A percentile compares a stretch with the other conserved stretches of the same genome.
These are phyloP conservation scores for Deilephila elpenor DNA, from an alignment of 2,888 invertebrate species.

Conservation along the genomic window DNA sequence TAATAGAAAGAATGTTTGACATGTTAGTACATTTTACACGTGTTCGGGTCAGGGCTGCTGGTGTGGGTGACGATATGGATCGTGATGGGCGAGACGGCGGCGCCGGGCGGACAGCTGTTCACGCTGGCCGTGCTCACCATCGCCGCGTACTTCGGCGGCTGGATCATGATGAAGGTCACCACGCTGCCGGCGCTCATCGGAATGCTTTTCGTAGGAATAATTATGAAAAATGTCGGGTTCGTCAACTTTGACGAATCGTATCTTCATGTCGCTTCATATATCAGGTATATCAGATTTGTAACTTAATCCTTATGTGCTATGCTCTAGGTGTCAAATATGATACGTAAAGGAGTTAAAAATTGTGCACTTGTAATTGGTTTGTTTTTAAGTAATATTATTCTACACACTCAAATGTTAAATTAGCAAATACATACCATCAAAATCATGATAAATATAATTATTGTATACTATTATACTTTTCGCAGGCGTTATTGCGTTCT, in stretches of 20 bases:
- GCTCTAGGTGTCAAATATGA: too few relatives aligned
- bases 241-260: conserved; percentile 89
- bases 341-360: too few relatives aligned
- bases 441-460: too few relatives aligned
- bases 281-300: conserved; percentile 82
- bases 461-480: too few relatives aligned
- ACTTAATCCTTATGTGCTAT: not conserved
- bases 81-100: conserved; percentile 90
- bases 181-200: conserved; percentile 94
- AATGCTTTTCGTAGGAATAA: conserved; percentile 92
- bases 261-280: conserved; percentile 86
- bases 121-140: conserved; percentile 90
- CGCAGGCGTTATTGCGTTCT: too few relatives aligned
- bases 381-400: too few relatives aligned
- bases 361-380: too few relatives aligned
- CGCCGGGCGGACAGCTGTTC: conserved; percentile 93
- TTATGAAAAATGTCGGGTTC: conserved; percentile 89
- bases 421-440: too few relatives aligned
- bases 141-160: conserved; percentile 92
- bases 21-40: not conserved
- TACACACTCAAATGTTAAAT: too few relatives aligned
- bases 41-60: conserved; percentile 80
- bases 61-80: conserved; percentile 91
- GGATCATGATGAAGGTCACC: conserved; percentile 89
- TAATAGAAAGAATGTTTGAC: conserved; percentile 27